Percentiles rank a stretch among this genome's conserved stretches.
phyloP scores from a whole-genome alignment of 92 coral and sea anemone genomes.

The Porites lobata region DNA sequence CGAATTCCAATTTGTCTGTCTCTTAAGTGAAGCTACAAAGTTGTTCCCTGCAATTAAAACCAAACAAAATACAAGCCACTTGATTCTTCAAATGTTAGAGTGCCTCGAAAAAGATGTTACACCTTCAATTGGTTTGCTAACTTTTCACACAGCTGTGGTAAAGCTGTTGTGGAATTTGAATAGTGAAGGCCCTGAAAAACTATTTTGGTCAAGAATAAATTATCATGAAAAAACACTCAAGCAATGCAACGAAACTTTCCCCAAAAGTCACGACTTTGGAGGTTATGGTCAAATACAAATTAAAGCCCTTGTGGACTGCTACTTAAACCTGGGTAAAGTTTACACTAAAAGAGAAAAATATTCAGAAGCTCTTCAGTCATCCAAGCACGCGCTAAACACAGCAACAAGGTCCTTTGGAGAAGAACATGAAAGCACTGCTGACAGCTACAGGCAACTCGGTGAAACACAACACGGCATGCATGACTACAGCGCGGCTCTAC shows the following conservation, averaged over 20 bases:
- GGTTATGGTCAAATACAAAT: background rate
- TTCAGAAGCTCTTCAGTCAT: background rate
- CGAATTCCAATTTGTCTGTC: too few relatives aligned
- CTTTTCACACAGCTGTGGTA: background rate
- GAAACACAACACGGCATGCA: too few relatives aligned
- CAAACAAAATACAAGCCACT: too few relatives aligned
- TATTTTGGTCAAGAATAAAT: background rate
- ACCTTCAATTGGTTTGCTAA: background rate
- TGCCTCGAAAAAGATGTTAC: too few relatives aligned
- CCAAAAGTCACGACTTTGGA: too few relatives aligned
- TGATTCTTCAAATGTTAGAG: background rate
- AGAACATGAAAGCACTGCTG: background rate
- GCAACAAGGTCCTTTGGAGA: background rate
- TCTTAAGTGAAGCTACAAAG: too few relatives aligned
- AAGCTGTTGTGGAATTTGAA: background rate
- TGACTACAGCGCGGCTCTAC: too few relatives aligned
- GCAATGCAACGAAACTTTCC: background rate
- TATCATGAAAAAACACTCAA: background rate
- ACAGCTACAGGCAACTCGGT: background rate
- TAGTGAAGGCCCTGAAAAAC: background rate
- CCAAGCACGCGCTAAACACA: background rate
- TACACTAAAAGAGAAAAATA: background rate
- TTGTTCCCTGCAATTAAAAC: too few relatives aligned
- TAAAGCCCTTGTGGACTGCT: background rate
- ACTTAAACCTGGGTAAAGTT: background rate